Base-by-base conservation (phyloP, 64 coral and sea anemone species). In the Stylophora pistillata region DNA sequence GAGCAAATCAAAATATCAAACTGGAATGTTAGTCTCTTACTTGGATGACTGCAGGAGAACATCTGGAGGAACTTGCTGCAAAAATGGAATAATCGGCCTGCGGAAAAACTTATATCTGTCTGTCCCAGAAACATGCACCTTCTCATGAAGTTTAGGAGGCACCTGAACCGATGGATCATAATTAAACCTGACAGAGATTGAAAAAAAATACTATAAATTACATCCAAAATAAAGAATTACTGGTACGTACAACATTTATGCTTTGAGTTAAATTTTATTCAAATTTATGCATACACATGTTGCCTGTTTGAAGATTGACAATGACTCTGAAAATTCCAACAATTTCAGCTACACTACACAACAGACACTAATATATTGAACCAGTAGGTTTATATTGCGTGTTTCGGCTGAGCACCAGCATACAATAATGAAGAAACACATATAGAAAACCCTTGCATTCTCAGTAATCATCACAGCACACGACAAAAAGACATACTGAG, bases 91-190 rank as follows among this genome's bases (percentile, higher is more conserved):
- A 21, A 99, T 99, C 71, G 97, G 97, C 53, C 97, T 92, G 18
- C 90, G 95, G 26, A 99, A 99, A 37, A 90, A 99, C 73, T 99
- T 95, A 58, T 99, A 99, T 82, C 97, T 92, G 71, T 99, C 97
- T 14, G 89, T 41, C 73, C 97, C 97, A 53, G 88, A 91, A 30
- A 99, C 97, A 88, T 95, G 93, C 13, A 91, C 88, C 55, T 61
- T 57, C 18, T 90, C 59, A 81, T 83, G 88, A 12, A 80, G 78
- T 52, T 99, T 89, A 2, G 60, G 47, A 76, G 97, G 97, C 71
- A 99, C 93, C 87, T 95, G 88, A 18, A 99, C 97, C 15, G 93
- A 87, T 60, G 97, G 97, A 58, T 99, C 97, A 85, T 99, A 99
- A 66, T 95, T 99, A 75, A 99, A 99, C 83, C 97, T 99, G 58